These are phyloP conservation scores for Cosmorhoe ocellata DNA, from an alignment of 2,888 invertebrate species.

Conservation along the genomic window DNA sequence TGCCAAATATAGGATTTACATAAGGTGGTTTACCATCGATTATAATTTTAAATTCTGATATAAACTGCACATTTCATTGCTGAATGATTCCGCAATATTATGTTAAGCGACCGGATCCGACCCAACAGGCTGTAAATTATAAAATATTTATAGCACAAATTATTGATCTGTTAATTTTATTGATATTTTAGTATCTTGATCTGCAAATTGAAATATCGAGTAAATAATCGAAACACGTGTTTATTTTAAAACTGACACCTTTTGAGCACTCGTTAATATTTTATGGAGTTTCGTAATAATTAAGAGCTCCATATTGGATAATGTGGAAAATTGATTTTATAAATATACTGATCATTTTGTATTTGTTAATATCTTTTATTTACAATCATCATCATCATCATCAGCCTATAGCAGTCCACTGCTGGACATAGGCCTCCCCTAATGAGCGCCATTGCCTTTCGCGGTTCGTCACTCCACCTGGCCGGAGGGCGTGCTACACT, in stretches of 20 bases:
- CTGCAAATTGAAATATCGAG: constrained; percentile 31
- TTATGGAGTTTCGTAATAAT: constrained; percentile 12
- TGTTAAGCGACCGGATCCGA: constrained; percentile 14
- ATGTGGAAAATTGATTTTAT: not conserved
- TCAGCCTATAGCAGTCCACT: too few species aligned
- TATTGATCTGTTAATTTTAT: constrained; percentile 34
- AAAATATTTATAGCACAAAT: constrained; percentile 26
- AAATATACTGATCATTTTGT: not conserved
- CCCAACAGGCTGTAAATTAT: constrained; percentile 25
- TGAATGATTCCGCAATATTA: constrained; percentile 22
- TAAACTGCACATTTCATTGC: not conserved
- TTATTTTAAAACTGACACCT: constrained; percentile 31
- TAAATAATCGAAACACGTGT: constrained; percentile 23
- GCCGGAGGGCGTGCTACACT: too few species aligned
- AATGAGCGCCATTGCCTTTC: too few species aligned
- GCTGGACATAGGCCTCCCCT: too few species aligned
- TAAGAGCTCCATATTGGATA: constrained; percentile 19
- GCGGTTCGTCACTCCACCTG: too few species aligned
- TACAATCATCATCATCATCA: too few species aligned
- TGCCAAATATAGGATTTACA: too few species aligned
- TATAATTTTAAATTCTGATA: not conserved
- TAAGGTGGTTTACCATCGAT: too few species aligned
- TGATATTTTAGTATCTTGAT: constrained; percentile 29
- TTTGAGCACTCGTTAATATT: constrained; percentile 24
- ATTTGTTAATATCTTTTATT: not conserved